Evolutionary conservation across 1,140 invertebrate genomes (phyloP).

Genomic region (Calephelis nemesis): DNA sequence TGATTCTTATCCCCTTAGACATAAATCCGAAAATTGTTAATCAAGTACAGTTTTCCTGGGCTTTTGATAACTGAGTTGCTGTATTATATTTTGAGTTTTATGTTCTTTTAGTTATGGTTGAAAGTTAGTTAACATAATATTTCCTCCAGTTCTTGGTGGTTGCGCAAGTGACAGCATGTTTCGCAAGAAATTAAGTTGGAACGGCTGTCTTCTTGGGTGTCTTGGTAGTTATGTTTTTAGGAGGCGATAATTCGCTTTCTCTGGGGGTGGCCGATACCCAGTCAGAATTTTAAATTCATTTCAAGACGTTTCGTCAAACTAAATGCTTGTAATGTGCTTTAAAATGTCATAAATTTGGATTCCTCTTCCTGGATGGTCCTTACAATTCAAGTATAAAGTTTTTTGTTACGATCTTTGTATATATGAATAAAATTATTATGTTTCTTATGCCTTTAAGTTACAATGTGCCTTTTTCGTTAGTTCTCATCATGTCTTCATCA

Average conservation of each 20-base stretch:
- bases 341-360: slow-evolving; percentile 12
- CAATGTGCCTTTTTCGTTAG: too few relatives aligned
- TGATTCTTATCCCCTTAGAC: background rate
- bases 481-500: too few relatives aligned
- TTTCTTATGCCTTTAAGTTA: too few relatives aligned
- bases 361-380: background rate
- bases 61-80: background rate
- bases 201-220: slow-evolving; percentile 36
- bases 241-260: slow-evolving; percentile 24
- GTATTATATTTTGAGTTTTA: background rate
- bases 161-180: slow-evolving; percentile 31
- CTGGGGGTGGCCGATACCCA: slow-evolving; percentile 24
- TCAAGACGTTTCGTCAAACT: slow-evolving; percentile 8
- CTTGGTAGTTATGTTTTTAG: slow-evolving; percentile 33
- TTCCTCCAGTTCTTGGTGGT: slow-evolving; percentile 20
- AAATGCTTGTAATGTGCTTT: slow-evolving; percentile 1
- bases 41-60: background rate
- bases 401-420: too few relatives aligned
- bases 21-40: background rate
- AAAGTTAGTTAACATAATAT: slow-evolving; percentile 19
- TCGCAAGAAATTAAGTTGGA: slow-evolving; percentile 37
- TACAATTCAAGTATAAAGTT: too few relatives aligned
- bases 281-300: slow-evolving; percentile 20
- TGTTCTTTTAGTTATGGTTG: background rate
- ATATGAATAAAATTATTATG: too few relatives aligned